Evolutionary conservation across 1,140 invertebrate genomes (phyloP), one percentile per base, ranked within the genome.

Genomic region (Augochlora pura): DNA sequence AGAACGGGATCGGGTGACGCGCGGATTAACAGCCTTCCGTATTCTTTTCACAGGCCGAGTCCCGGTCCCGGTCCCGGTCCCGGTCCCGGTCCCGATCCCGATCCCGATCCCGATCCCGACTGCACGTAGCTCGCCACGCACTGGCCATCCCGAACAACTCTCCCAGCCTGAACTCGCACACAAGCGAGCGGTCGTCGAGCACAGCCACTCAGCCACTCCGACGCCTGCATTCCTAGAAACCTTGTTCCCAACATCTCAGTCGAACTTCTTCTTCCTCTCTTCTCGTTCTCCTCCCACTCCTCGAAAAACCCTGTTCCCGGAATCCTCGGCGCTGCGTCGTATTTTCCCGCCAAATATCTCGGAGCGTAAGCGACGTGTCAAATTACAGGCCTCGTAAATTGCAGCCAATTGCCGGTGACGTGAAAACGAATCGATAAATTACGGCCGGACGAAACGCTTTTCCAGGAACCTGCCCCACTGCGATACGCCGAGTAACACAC

Each of bases 161-260:
- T 59, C 25, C 9, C 4, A 62, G 25, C 25, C 25, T 14, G 4
- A 3, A 60, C 59, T 14, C 23, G 25, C 60, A 62, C 25, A 62
- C 25, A 25, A 59, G 2, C 23, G 25, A 27, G 14, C 60, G 14
- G 1, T 32, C 32, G 32, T 32, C 32, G 32, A 32, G 32, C 32
- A n/a, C n/a, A 32, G 25, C 25, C 14, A 27, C 60, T 62, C 60
- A 27, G 60, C 60, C 60, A 7, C 14, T 62, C 25, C 60, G 60
- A 62, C 60, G 60, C 60, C 60, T 32, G 60, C 60, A 62, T 62
- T 62, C 60, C 60, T 62, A 27, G 60, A 62, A 62, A 62, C 60
- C 60, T 27, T 62, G 25, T 32, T 62, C 60, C 25, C 25, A 62
- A 62, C 60, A 27, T 62, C 60, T 62, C 60, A 27, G 60, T 62